These are phyloP conservation scores for Gymnocheta viridis DNA, from an alignment of 2,888 invertebrate genomes.

Conservation along the genomic window DNA sequence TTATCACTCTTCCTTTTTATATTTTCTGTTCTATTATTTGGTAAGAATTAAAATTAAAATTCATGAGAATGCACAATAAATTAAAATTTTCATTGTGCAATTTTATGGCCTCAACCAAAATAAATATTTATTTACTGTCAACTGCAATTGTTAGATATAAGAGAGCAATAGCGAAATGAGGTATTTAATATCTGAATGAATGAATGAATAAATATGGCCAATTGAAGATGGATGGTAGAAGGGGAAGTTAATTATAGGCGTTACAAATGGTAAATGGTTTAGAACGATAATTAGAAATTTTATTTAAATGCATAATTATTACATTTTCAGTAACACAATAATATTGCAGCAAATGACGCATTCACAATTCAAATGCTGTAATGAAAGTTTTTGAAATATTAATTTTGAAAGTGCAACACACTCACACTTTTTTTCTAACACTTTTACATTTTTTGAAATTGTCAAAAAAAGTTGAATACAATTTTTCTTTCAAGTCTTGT, in stretches of 20 bases:
- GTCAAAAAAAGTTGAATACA: too few species aligned
- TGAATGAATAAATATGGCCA: background rate
- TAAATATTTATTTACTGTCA: constrained; percentile 62
- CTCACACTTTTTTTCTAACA: too few species aligned
- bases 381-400: too few species aligned
- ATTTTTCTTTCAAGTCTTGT: too few species aligned
- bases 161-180: background rate
- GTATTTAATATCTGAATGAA: background rate
- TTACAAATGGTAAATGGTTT: background rate
- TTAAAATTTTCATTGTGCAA: constrained; percentile 61
- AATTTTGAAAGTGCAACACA: too few species aligned
- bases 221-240: background rate
- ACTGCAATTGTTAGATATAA: constrained; percentile 47
- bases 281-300: background rate
- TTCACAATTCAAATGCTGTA: too few species aligned
- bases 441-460: too few species aligned
- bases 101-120: constrained; percentile 65
- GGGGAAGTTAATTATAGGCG: background rate
- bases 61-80: constrained; percentile 55
- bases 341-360: too few species aligned
- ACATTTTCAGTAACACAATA: too few species aligned
- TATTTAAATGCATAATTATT: background rate
- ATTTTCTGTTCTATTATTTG: constrained; percentile 17
- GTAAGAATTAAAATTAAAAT: constrained; percentile 48
- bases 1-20: background rate